These are phyloP conservation scores for Oreotragus oreotragus DNA, from an alignment of 2,113 vertebrate species.

Conservation along the genomic window DNA sequence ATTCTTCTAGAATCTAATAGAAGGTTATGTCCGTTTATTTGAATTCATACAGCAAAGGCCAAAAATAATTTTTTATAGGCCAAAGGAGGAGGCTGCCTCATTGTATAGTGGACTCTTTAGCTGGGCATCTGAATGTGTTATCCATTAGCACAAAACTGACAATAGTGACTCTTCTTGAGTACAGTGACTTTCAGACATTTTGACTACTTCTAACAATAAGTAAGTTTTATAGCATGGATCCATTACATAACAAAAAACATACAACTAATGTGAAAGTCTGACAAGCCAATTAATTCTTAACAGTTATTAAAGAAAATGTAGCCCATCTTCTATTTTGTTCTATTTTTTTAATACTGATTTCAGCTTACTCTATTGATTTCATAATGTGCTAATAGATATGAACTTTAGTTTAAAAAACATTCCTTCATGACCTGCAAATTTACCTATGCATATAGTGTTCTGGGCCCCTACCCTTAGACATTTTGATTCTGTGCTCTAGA, in stretches of 20 bases:
- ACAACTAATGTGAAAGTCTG: neutral
- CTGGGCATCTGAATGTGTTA: neutral
- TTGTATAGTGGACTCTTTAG: neutral
- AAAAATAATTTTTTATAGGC: neutral
- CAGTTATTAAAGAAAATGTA: neutral
- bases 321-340: neutral
- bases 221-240: neutral
- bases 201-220: neutral
- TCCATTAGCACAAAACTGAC: neutral
- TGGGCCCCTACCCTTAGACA: neutral
- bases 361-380: neutral
- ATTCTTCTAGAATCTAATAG: neutral
- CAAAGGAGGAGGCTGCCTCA: neutral
- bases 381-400: neutral
- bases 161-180: neutral
- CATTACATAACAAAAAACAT: neutral
- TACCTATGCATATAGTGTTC: neutral
- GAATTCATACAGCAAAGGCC: neutral
- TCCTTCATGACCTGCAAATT: neutral
- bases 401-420: neutral
- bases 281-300: neutral
- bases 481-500: constrained; percentile 6
- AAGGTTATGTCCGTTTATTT: neutral
- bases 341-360: neutral
- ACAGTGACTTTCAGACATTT: neutral